Percentiles rank a stretch among this genome's conserved stretches.
phyloP scores from a whole-genome alignment of 2,797 vertebrate genomes.

The Knipowitschia caucasica region DNA sequence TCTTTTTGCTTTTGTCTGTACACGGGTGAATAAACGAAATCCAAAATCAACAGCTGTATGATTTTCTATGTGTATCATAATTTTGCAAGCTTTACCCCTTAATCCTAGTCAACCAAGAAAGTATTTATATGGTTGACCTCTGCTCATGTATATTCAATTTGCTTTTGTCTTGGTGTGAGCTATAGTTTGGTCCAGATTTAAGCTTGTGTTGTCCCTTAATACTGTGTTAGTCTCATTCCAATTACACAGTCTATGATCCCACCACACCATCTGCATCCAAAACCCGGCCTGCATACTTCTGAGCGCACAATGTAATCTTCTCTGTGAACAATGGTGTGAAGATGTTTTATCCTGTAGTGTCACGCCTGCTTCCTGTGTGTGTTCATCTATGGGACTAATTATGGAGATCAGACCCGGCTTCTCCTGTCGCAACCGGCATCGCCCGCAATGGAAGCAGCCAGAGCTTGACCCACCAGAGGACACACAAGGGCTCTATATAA shows the following conservation, averaged over 20 bases:
- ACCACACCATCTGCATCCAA: neutral
- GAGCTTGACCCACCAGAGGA: constrained; percentile 59
- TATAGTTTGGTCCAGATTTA: neutral
- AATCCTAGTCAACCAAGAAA: no score
- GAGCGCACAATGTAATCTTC: neutral
- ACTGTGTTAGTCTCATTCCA: no score
- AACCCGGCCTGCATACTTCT: neutral
- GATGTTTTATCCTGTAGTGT: constrained; percentile 26
- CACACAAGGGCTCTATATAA: constrained; percentile 68
- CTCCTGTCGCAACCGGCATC: constrained; percentile 44
- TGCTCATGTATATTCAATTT: no score
- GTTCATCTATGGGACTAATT: constrained; percentile 41
- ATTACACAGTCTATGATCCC: no score
- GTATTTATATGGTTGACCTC: no score
- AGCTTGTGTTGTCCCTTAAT: no score
- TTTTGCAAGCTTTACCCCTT: no score
- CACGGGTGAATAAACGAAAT: no score
- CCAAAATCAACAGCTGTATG: no score
- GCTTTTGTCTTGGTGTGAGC: no score
- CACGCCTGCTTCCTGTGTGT: constrained; percentile 25
- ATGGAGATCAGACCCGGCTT: constrained; percentile 41
- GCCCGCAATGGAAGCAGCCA: constrained; percentile 46
- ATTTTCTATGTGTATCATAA: no score
- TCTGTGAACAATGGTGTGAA: constrained; percentile 4
- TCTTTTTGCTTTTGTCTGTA: no score